A percentile compares a stretch with the other conserved stretches of the same genome.
Conservation (phyloP, 2,113 vertebrate genomes). For the Baryphthengus martii region DNA sequence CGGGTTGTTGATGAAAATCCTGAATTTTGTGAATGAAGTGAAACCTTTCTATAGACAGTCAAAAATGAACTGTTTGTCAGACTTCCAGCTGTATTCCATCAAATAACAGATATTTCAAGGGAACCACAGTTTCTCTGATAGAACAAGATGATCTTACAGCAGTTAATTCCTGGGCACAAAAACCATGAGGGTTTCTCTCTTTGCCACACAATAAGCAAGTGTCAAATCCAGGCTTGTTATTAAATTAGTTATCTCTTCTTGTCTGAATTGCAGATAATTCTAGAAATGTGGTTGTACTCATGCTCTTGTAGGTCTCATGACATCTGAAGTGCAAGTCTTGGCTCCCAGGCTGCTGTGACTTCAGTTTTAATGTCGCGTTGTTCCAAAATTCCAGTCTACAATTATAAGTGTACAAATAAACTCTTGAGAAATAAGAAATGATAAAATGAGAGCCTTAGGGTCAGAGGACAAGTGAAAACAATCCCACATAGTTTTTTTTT, state of each 20-base stretch:
- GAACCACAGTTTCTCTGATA: not conserved
- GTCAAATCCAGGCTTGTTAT: not conserved
- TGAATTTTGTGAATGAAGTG: not conserved
- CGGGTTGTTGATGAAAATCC: not conserved
- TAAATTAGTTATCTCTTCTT: not conserved
- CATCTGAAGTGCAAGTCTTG: not conserved
- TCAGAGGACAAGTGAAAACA: not conserved
- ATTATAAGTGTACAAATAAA: not conserved
- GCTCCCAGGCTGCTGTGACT: not conserved
- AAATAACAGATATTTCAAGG: not conserved
- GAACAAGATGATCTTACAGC: not conserved
- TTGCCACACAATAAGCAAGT: not conserved
- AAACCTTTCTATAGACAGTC: not conserved
- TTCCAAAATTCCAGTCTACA: not conserved
- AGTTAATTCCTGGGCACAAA: not conserved
- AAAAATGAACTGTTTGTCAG: not conserved
- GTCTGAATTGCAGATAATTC: not conserved
- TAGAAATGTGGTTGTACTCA: not conserved
- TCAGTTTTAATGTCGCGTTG: not conserved
- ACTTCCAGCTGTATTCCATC: not conserved
- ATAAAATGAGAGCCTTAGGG: not conserved
- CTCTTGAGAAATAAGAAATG: not conserved
- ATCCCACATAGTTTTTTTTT: not conserved
- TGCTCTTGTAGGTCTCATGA: not conserved
- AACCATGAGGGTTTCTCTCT: not conserved